Base-by-base conservation (phyloP, 37 sponge, comb jelly and placozoan genomes). In the Tethya wilhelma region DNA sequence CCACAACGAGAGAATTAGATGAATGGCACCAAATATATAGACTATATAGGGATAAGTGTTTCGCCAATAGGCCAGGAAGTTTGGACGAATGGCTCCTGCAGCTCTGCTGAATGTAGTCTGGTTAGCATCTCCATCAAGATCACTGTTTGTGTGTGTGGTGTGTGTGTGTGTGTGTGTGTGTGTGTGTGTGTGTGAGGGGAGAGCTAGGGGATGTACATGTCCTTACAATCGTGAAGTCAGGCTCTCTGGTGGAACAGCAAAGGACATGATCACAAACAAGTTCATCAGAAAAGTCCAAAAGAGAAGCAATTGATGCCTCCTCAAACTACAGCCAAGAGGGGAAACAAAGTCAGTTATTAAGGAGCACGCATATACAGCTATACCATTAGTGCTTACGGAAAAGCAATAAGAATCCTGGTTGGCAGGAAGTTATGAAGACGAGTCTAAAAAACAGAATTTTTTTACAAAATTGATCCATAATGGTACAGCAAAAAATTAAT, bases 1-100 rank as follows among this genome's bases (percentile, higher is more conserved):
- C 75, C 79, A 81, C 41, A 92, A 17, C 2, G 81, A 38, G 38
- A 92, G 25, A 30, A 87, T 1, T 12, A 92, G 64, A 45, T 92
- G 93, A 25, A 87, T 36, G 14, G 57, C 75, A 19, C 93, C 93
- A 32, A 83, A 46, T 5, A 77, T 22, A 65, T 63, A 89, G 37
- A 83, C 40, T 14, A 77, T 40, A 25, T 34, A 5, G 6, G 6
- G 11, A 23, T 26, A 60, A 7, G 28, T 26, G 36, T 23, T 14
- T 14, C 63, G 25, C 23, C 23, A 62, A 25, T 38, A 69, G 42
- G 22, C 44, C 44, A 31, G 33, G 36, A 55, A 1, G 29, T 23
- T 22, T 22, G 77, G 77, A 1, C 20, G 4, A 1, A 75, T 39
- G n/a, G 63, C 43, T 8, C 63, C 77, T 34, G 57, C 32, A 2